These are phyloP conservation scores for Pterostichus niger DNA, from an alignment of 2,888 invertebrate genomes.

Conservation along the genomic window DNA sequence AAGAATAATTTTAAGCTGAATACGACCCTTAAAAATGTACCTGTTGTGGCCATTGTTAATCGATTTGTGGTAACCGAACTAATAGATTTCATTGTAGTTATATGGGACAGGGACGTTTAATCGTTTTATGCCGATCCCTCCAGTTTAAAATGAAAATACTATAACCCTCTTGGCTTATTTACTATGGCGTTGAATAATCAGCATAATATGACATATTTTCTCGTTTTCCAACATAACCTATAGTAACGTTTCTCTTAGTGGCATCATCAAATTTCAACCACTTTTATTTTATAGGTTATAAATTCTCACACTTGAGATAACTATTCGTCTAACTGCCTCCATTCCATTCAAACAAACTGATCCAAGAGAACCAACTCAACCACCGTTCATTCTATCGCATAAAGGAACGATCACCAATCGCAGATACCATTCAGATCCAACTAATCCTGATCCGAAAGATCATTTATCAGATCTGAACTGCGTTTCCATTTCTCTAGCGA, in stretches of 20 bases:
- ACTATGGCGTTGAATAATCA: no score
- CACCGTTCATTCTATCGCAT: slow-evolving; percentile 28
- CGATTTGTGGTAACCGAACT: no score
- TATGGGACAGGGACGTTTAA: no score
- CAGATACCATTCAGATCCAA: neutral
- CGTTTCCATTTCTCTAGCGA: neutral
- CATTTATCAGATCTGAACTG: slow-evolving; percentile 33
- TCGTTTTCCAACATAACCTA: no score
- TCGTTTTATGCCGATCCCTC: no score
- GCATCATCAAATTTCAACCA: slow-evolving; percentile 28
- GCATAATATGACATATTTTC: no score
- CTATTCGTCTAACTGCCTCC: slow-evolving; percentile 1
- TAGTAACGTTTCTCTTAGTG: neutral
- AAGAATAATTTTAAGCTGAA: no score
- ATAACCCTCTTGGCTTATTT: no score
- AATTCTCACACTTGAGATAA: slow-evolving; percentile 34
- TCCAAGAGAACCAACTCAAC: neutral
- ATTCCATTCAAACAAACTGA: slow-evolving; percentile 6
- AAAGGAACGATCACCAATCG: slow-evolving; percentile 29
- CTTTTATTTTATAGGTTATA: slow-evolving; percentile 23
- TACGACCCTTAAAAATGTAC: no score
- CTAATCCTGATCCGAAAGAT: slow-evolving; percentile 47
- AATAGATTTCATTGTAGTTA: no score
- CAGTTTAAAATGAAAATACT: no score
- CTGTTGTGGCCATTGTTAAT: no score